Percentiles rank a stretch among this genome's conserved stretches.
Evolutionary conservation across 1,140 invertebrate genomes (phyloP).

Genomic region (Acromyrmex charruanus): DNA sequence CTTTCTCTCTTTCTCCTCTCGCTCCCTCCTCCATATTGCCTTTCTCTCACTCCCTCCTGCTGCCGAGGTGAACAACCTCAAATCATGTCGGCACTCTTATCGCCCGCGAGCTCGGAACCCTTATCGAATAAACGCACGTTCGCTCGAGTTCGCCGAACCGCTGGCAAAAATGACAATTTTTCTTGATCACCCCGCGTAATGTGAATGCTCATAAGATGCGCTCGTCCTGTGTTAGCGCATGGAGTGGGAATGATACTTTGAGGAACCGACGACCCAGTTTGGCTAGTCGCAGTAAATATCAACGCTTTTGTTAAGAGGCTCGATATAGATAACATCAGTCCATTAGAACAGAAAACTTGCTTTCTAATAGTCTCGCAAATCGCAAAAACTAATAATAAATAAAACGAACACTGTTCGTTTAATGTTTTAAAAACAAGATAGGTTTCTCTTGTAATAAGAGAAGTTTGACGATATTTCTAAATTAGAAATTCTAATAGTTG

Average conservation of each 20-base stretch:
- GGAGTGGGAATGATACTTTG: constrained; percentile 28
- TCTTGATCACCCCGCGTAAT: constrained; percentile 48
- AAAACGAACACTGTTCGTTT: neutral
- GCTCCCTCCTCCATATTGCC: constrained; percentile 50
- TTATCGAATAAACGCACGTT: constrained; percentile 80
- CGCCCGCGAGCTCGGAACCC: constrained; percentile 76
- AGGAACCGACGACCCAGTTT: constrained; percentile 46
- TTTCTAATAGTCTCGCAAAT: neutral
- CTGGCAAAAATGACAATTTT: constrained; percentile 59
- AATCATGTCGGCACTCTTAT: constrained; percentile 85
- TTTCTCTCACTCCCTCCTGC: constrained; percentile 58
- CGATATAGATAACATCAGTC: constrained; percentile 18
- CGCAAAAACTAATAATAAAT: constrained; percentile 26
- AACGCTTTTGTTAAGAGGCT: constrained; percentile 46
- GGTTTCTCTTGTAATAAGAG: neutral
- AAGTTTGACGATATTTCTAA: neutral
- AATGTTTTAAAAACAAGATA: neutral
- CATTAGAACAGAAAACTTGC: constrained; percentile 21
- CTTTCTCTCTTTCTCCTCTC: constrained; percentile 10
- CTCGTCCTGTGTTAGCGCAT: constrained; percentile 13
- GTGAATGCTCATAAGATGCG: neutral
- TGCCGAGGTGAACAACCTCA: constrained; percentile 85
- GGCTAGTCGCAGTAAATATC: constrained; percentile 42
- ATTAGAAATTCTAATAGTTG: neutral
- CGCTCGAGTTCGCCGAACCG: constrained; percentile 72